These are phyloP conservation scores for Criorhina ranunculi DNA, from an alignment of 2,888 invertebrate species.

Conservation along the genomic window DNA sequence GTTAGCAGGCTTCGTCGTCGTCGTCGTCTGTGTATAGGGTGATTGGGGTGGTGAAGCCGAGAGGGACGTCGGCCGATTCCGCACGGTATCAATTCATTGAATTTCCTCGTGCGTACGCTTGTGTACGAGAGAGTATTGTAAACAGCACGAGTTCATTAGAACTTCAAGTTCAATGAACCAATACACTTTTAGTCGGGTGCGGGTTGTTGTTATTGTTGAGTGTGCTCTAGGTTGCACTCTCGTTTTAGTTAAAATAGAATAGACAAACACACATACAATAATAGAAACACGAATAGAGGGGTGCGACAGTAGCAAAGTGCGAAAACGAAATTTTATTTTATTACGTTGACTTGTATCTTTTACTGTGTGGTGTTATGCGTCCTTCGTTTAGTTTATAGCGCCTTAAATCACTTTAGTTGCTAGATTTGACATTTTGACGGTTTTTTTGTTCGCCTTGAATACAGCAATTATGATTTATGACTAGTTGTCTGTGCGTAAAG, in stretches of 20 bases:
- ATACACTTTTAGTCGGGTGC: conserved; percentile 56
- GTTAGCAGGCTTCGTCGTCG: conserved; percentile 38
- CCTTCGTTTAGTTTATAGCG: too few relatives aligned
- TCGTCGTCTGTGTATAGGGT: not conserved
- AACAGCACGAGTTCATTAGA: conserved; percentile 71
- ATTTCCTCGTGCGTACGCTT: conserved; percentile 74
- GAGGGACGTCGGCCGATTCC: conserved; percentile 61
- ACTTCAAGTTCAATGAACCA: conserved; percentile 75
- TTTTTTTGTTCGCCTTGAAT: too few relatives aligned
- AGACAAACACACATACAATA: conserved; percentile 9
- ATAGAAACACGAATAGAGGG: not conserved
- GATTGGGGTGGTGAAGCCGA: not conserved
- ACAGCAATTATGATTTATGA: too few relatives aligned
- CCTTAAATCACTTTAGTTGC: too few relatives aligned
- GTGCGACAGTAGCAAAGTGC: not conserved
- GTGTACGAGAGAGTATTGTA: conserved; percentile 59
- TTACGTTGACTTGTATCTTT: not conserved
- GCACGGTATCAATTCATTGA: conserved; percentile 75
- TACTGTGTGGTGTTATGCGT: not conserved
- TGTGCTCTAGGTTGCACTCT: conserved; percentile 33
- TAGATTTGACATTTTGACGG: too few relatives aligned
- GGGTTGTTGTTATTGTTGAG: conserved; percentile 44
- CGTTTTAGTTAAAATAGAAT: conserved; percentile 59
- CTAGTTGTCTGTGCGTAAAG: too few relatives aligned
- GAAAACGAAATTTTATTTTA: not conserved